These are phyloP conservation scores for Clarias laeviceps DNA, from an alignment of 2,797 vertebrate species.

Conservation along the genomic window DNA sequence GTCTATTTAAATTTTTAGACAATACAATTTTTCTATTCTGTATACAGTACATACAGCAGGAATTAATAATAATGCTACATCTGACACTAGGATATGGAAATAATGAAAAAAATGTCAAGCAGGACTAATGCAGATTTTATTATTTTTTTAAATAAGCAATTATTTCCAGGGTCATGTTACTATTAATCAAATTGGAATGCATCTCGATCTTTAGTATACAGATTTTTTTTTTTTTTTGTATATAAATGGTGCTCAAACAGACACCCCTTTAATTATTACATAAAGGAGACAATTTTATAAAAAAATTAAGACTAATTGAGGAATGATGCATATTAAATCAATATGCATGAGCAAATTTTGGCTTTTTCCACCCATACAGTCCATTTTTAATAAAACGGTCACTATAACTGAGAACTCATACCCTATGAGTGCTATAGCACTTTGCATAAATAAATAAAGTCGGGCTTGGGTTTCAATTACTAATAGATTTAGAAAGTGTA, in stretches of 20 bases:
- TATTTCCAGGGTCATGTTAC: background rate
- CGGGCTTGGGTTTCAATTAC: background rate
- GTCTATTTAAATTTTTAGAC: too few species aligned
- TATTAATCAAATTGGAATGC: background rate
- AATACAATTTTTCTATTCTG: too few species aligned
- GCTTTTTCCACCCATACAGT: background rate
- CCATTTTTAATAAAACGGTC: background rate
- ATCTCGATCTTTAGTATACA: background rate
- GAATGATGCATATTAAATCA: background rate
- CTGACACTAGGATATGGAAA: background rate
- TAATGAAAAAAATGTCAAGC: background rate
- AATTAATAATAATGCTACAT: background rate
- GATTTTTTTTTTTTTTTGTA: background rate
- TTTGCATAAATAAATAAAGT: background rate
- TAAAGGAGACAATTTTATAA: background rate
- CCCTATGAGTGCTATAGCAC: background rate
- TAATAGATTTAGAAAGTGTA: too few species aligned
- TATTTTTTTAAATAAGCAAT: background rate
- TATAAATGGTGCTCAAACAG: background rate
- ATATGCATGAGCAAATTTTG: background rate
- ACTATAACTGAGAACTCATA: background rate
- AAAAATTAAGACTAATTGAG: background rate
- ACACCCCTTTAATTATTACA: background rate
- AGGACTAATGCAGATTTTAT: background rate
- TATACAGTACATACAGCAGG: background rate